phyloP scores from a whole-genome alignment of 2,113 vertebrate species.

The Nesoenas mayeri region DNA sequence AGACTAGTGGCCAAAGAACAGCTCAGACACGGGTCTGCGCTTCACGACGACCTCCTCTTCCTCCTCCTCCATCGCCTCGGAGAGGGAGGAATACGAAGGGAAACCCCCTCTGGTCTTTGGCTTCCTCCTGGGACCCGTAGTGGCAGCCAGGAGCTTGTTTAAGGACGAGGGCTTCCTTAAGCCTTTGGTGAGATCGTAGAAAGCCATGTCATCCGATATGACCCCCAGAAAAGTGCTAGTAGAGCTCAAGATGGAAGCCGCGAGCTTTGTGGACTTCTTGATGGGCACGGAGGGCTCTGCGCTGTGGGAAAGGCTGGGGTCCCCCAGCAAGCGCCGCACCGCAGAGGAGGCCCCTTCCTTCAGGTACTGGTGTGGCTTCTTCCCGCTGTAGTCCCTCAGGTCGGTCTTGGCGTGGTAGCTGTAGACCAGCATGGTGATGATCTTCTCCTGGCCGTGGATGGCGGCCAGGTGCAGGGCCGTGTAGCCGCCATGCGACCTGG shows the following conservation, averaged over 20 bases:
- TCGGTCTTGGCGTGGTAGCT: constrained; percentile 76
- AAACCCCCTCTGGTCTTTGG: constrained; percentile 75
- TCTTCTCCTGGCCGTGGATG: constrained; percentile 80
- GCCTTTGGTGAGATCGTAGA: constrained; percentile 82
- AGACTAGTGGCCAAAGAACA: constrained; percentile 62
- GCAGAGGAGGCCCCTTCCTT: constrained; percentile 61
- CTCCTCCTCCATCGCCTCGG: constrained; percentile 61
- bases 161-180: constrained; percentile 79
- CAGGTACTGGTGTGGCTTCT: constrained; percentile 88
- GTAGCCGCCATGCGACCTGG: constrained; percentile 85
- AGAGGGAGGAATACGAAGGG: constrained; percentile 67
- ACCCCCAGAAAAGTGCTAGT: constrained; percentile 81
- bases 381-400: constrained; percentile 89
- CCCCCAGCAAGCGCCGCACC: constrained; percentile 79
- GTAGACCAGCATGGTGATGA: constrained; percentile 80
- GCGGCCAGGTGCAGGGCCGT: constrained; percentile 91
- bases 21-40: constrained; percentile 63
- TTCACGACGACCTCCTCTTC: constrained; percentile 35
- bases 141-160: constrained; percentile 83
- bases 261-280: constrained; percentile 76
- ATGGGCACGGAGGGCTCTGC: background rate
- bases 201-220: constrained; percentile 77
- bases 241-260: constrained; percentile 77
- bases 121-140: constrained; percentile 78
- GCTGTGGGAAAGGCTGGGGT: constrained; percentile 47